phyloP scores from a whole-genome alignment of 1,140 invertebrate genomes.

The Drosophila cardini region DNA sequence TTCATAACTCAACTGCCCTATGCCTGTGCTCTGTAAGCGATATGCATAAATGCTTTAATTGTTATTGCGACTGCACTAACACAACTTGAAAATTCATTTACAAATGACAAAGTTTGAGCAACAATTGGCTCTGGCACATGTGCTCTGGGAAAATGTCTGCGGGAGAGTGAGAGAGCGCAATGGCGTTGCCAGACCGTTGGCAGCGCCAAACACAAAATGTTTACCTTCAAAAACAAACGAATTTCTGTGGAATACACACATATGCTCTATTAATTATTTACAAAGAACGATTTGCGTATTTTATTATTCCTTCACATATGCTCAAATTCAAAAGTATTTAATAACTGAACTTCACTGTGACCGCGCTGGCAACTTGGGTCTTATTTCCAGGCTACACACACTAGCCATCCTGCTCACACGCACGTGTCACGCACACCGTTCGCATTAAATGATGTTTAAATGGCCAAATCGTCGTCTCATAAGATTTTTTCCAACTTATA shows the following conservation, averaged over 20 bases:
- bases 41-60: constrained; percentile 18
- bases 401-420: constrained; percentile 47
- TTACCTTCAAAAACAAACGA: constrained; percentile 8
- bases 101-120: constrained; percentile 48
- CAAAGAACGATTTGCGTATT: background rate
- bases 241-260: background rate
- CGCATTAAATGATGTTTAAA: constrained; percentile 32
- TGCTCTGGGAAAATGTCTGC: constrained; percentile 52
- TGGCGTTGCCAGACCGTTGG: constrained; percentile 53
- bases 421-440: constrained; percentile 25
- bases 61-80: constrained; percentile 16
- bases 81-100: constrained; percentile 31
- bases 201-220: background rate
- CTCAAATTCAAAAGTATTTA: background rate
- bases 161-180: constrained; percentile 44
- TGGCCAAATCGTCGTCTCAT: constrained; percentile 60
- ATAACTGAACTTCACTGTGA: background rate
- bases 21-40: constrained; percentile 29
- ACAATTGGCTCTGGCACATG: constrained; percentile 71
- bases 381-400: constrained; percentile 47
- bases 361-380: constrained; percentile 7
- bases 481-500: constrained; percentile 73
- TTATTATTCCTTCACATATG: background rate
- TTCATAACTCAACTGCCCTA: constrained; percentile 67
- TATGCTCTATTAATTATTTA: background rate